Percentiles rank a stretch among this genome's conserved stretches.
These are phyloP conservation scores for Phthorimaea operculella DNA, from an alignment of 1,140 invertebrate genomes.

Conservation along the genomic window DNA sequence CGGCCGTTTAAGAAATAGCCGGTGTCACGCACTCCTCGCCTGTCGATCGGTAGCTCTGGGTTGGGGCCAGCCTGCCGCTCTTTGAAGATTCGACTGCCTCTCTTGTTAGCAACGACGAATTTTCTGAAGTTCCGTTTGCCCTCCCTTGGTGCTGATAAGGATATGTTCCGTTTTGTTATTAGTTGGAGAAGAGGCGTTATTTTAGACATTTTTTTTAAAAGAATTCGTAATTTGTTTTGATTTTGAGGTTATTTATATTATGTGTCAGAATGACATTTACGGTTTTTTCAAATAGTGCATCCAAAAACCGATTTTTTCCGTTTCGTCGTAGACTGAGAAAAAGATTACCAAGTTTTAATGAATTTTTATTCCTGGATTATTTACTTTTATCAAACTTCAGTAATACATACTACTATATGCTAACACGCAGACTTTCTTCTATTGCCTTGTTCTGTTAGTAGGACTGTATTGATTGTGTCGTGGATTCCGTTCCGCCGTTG, in stretches of 20 bases:
- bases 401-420: no score
- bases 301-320: no score
- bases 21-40: constrained; percentile 73
- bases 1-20: constrained; percentile 70
- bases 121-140: constrained; percentile 85
- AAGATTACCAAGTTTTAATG: no score
- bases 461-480: no score
- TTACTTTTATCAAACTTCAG: no score
- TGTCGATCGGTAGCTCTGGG: constrained; percentile 72
- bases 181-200: constrained; percentile 18
- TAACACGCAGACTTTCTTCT: no score
- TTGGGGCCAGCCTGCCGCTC: constrained; percentile 70
- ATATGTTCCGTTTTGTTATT: constrained; percentile 67
- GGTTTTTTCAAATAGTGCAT: no score
- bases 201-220: constrained; percentile 1
- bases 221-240: not conserved
- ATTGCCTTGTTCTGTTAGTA: no score
- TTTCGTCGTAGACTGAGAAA: no score
- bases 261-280: not conserved
- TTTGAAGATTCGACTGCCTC: constrained; percentile 77
- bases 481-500: no score
- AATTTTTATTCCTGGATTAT: no score
- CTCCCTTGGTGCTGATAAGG: constrained; percentile 67
- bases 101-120: constrained; percentile 77
- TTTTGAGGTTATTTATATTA: not conserved